These are phyloP conservation scores for Alviniconcha strummeri DNA, from an alignment of 2,888 invertebrate genomes.

Conservation along the genomic window DNA sequence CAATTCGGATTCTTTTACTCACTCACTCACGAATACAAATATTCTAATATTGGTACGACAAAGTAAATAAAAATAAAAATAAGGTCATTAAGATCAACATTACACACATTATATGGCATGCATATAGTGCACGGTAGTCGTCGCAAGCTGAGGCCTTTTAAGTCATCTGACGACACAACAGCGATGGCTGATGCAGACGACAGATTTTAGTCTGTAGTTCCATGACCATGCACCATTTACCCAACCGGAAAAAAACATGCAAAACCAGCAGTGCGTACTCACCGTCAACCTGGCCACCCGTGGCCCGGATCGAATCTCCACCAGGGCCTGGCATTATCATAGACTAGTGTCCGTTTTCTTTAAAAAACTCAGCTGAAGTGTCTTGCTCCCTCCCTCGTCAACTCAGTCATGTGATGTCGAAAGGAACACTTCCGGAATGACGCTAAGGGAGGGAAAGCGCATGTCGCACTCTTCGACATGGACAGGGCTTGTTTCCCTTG, in stretches of 20 bases:
- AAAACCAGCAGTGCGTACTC: constrained; percentile 35
- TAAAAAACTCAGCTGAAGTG: not conserved
- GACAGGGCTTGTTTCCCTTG: not conserved
- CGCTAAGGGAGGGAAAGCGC: constrained; percentile 10
- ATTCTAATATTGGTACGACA: too few relatives aligned
- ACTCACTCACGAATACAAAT: too few relatives aligned
- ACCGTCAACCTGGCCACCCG: constrained; percentile 71
- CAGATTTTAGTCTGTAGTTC: not conserved
- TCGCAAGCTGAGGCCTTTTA: too few relatives aligned
- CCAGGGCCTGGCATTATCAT: constrained; percentile 64
- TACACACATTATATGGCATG: too few relatives aligned
- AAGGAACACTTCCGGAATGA: constrained; percentile 12
- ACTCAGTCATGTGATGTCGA: constrained; percentile 32
- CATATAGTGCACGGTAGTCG: too few relatives aligned
- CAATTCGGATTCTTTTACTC: too few relatives aligned
- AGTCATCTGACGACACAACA: not conserved
- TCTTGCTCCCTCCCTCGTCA: not conserved
- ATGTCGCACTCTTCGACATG: not conserved
- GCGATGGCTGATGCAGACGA: constrained; percentile 22
- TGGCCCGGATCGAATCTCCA: constrained; percentile 55
- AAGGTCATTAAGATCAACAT: too few relatives aligned
- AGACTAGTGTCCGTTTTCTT: constrained; percentile 11
- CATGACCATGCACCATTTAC: not conserved
- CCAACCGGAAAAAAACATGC: not conserved
- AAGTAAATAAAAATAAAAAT: too few relatives aligned